A percentile compares a stretch with the other conserved stretches of the same genome.
phyloP scores from a whole-genome alignment of 2,113 vertebrate species.

The Perca fluviatilis region DNA sequence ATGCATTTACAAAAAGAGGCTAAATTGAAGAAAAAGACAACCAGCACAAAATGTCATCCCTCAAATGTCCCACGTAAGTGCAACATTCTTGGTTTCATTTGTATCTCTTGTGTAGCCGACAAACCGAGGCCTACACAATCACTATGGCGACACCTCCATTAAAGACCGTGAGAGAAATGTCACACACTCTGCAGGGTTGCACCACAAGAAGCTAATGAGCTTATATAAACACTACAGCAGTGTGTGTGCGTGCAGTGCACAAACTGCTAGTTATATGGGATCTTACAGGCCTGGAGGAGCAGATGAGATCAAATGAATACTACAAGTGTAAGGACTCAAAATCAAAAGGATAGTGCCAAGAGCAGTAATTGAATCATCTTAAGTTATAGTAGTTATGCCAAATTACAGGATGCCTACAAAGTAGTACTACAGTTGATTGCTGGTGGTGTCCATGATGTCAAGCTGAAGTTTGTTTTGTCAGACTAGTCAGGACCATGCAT shows the following conservation, averaged over 20 bases:
- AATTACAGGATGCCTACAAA: not conserved
- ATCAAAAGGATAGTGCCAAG: not conserved
- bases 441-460: not conserved
- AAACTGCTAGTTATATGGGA: not conserved
- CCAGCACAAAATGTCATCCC: not conserved
- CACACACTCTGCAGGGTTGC: constrained; percentile 37
- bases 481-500: not conserved
- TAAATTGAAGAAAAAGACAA: not conserved
- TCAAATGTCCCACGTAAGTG: constrained; percentile 24
- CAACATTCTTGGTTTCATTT: constrained; percentile 13
- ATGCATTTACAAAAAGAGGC: not conserved
- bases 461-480: not conserved
- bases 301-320: not conserved
- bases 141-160: constrained; percentile 38
- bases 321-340: not conserved
- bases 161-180: constrained; percentile 51
- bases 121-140: constrained; percentile 12
- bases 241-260: not conserved
- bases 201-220: constrained; percentile 24
- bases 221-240: constrained; percentile 3
- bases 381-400: not conserved
- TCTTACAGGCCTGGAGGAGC: not conserved
- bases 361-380: not conserved
- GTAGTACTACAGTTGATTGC: not conserved
- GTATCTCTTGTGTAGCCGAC: constrained; percentile 5